These are phyloP conservation scores for Anagrus nilaparvatae DNA, from an alignment of 1,140 invertebrate species.

Conservation along the genomic window DNA sequence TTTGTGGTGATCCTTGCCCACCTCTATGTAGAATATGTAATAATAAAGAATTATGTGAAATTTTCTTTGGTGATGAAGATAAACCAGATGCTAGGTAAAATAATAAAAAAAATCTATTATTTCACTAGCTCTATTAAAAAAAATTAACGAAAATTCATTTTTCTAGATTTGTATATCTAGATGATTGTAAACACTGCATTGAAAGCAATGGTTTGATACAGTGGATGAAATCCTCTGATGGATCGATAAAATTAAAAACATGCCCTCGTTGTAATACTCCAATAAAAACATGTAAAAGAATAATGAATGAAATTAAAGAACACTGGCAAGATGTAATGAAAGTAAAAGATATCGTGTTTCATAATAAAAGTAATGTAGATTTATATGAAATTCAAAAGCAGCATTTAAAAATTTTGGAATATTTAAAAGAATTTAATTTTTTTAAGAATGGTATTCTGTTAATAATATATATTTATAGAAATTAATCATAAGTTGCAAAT, in stretches of 20 bases:
- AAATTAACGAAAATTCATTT: too few species aligned
- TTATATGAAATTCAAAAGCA: background rate
- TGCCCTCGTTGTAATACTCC: background rate
- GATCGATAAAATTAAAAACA: background rate
- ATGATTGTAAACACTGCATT: conserved; percentile 3
- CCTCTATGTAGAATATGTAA: conserved; percentile 41
- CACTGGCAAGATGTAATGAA: background rate
- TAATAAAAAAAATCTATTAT: too few species aligned
- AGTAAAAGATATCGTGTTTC: background rate
- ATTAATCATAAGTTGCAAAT: background rate
- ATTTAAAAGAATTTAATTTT: background rate
- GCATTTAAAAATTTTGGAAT: background rate
- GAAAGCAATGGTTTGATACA: background rate
- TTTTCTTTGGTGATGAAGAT: too few species aligned
- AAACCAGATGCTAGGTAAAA: too few species aligned
- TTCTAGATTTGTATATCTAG: background rate
- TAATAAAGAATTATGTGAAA: conserved; percentile 6
- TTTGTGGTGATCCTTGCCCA: conserved; percentile 59
- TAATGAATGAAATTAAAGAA: background rate
- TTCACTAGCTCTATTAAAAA: too few species aligned
- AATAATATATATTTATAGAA: background rate
- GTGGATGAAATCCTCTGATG: background rate
- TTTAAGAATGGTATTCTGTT: background rate
- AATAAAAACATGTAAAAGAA: background rate
- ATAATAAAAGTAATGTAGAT: background rate